phyloP scores from a whole-genome alignment of 2,888 invertebrate species.

The Perizoma flavofasciatum region DNA sequence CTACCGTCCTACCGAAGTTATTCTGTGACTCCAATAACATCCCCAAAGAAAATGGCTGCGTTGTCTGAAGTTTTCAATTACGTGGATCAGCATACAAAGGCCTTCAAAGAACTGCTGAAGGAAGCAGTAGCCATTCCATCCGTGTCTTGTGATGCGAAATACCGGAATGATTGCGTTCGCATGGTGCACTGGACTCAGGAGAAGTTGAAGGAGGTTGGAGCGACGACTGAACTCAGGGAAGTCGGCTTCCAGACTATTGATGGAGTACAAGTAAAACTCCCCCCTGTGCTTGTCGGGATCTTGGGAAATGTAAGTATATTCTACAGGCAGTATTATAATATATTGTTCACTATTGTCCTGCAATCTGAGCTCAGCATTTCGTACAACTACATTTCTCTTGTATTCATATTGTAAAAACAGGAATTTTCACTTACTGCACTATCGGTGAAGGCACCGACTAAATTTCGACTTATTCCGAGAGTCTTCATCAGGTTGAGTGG shows the following conservation, averaged over 20 bases:
- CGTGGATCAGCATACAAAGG: conserved; percentile 90
- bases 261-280: conserved; percentile 89
- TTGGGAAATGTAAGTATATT: conserved; percentile 86
- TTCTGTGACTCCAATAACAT: conserved; percentile 51
- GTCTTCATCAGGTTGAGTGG: too few species aligned
- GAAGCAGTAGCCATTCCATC: conserved; percentile 97
- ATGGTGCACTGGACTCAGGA: conserved; percentile 94
- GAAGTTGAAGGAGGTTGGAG: conserved; percentile 88
- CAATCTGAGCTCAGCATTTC: too few species aligned
- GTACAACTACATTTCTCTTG: too few species aligned
- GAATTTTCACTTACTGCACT: too few species aligned
- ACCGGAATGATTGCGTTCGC: conserved; percentile 89
- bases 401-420: too few species aligned
- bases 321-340: background rate
- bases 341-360: too few species aligned
- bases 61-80: conserved; percentile 84
- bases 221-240: conserved; percentile 88
- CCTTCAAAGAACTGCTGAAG: conserved; percentile 90
- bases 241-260: conserved; percentile 90
- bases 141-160: conserved; percentile 95
- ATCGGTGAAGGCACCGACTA: too few species aligned
- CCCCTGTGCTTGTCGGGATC: conserved; percentile 92
- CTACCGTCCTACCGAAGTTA: conserved; percentile 43
- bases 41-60: conserved; percentile 63
- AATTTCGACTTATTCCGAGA: too few species aligned